Evolutionary conservation across 2,888 invertebrate genomes (phyloP), one percentile per base, ranked within the genome.

Genomic region (Stenichneumon culpator): DNA sequence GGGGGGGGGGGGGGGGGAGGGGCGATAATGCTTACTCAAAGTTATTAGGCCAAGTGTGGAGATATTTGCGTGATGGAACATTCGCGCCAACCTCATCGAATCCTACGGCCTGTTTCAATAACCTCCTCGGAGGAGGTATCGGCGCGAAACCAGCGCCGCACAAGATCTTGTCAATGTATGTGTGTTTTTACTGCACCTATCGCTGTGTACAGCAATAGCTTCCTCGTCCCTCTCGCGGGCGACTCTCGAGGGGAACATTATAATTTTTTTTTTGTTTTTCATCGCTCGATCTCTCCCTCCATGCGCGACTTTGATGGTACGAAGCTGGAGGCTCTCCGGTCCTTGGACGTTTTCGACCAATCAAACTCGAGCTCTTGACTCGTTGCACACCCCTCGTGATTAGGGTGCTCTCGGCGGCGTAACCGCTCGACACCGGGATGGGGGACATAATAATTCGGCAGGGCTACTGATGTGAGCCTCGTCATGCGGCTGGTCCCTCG

Each of bases 401-500:
- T 82, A 79, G 82, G 84, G 74, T 82, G 82, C 57, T 74, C 72
- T 50, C 19, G 25, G 32, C 69, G 25, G 75, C 75, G 81, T 57
- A 83, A 80, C 82, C 82, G 86, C 74, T 25, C 14, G 22, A 75
- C 65, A 28, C 44, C 65, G 52, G 60, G 47, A 69, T 82, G 80
- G 86, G 82, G 86, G 86, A 87, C 87, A 86, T 86, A 85, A 81
- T 89, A 90, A 89, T 89, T 90, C 87, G 83, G 78, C 83, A 75
- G 82, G 83, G 63, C 73, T 25, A 25, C 47, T 32, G 32, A 52
- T 36, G 14, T 36, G 47, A 22, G 44, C 67, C 79, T 77, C 67
- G 70, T 75, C 74, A 65, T 63, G 57, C 54, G 65, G 74, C 52
- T 78, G 32, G 44, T 47, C 44, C 57, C 72, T 25, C 65, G 70